Percentiles rank a stretch among this genome's conserved stretches.
Conservation (phyloP, 2,113 vertebrate species). For the Sapajus apella region DNA sequence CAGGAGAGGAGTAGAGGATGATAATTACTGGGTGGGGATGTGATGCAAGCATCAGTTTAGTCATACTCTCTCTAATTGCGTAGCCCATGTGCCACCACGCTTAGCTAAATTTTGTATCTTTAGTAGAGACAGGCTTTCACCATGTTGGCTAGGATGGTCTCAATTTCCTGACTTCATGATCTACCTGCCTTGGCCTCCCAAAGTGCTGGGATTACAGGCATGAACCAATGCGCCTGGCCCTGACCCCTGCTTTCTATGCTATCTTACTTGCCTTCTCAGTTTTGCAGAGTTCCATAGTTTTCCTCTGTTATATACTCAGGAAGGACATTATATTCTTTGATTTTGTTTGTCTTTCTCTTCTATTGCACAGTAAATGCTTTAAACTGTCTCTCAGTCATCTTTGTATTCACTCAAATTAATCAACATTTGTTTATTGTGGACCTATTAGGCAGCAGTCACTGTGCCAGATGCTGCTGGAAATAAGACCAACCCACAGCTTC, state of each 20-base stretch:
- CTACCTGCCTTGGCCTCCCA: too few species aligned
- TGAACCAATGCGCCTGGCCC: too few species aligned
- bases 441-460: not conserved
- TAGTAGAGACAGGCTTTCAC: too few species aligned
- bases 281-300: not conserved
- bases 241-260: not conserved
- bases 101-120: too few species aligned
- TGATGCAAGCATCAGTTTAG: not conserved
- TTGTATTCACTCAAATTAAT: not conserved
- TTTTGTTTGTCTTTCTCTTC: constrained; percentile 21
- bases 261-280: not conserved
- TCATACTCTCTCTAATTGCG: not conserved
- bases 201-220: too few species aligned
- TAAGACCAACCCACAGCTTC: not conserved
- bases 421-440: not conserved
- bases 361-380: not conserved
- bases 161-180: too few species aligned
- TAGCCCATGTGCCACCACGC: not conserved
- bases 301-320: not conserved
- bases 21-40: not conserved
- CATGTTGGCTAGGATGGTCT: too few species aligned
- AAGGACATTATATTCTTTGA: not conserved
- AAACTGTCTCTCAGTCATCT: not conserved
- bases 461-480: not conserved
- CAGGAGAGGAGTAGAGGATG: not conserved